Evolutionary conservation across 2,113 vertebrate genomes (phyloP), one percentile per base, ranked within the genome.

Genomic region (Oreotrochilus melanogaster): DNA sequence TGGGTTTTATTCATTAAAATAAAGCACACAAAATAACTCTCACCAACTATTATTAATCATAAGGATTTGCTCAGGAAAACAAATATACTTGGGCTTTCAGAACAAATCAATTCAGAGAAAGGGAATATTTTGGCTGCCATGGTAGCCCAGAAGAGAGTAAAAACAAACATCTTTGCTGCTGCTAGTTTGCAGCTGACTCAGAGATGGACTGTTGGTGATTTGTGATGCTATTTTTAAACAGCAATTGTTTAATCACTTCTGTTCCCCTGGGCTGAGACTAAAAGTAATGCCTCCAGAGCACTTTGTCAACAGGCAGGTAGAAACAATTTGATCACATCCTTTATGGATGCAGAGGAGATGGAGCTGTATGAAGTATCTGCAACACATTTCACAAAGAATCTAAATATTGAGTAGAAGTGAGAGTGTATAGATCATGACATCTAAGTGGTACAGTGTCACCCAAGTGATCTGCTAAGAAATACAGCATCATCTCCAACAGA

Each of bases 221-320:
- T 95, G 90, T 67, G 86, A 86, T 88, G 92, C 88, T 97, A 95
- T 94, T 95, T 97, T 96, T 96, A 96, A 92, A 86, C 75, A 65
- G 92, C 79, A 92, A 86, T 94, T 95, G 92, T 95, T 97, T 96
- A 96, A 96, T 96, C 86, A 81, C 69, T 94, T 92, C 90, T 93
- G 88, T 93, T 96, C 92, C 92, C 92, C 82, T 81, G 82, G 72
- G 93, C 79, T 75, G 69, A 90, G 69, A 78, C 90, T 94, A 92
- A 93, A 95, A 97, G 93, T 81, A 65, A 93, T 92, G 53, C 53
- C 53, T 80, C 65, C 70, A 70, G 51, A 96, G 86, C 72, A 90
- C 83, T 94, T 93, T 86, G 45, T 91, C 82, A 94, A 90, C 69
- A 78, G 71, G 82, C 86, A 92, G 92, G 92, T 94, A 94, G 82